phyloP scores from a whole-genome alignment of 2,888 invertebrate genomes.

The Ectemnius continuus region DNA sequence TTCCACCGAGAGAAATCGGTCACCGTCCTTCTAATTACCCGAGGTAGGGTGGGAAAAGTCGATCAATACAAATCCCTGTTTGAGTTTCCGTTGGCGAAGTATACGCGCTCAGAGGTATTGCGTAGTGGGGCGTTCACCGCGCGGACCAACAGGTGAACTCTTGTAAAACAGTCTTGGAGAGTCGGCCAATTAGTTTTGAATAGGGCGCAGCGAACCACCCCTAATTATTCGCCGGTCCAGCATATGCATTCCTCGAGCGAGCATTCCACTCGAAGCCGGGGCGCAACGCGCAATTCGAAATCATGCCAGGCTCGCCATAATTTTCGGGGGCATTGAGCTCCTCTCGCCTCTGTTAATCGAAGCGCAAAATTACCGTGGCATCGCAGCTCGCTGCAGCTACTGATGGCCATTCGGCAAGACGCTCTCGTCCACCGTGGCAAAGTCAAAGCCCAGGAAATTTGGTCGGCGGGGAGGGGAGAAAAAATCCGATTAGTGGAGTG shows the following conservation, averaged over 20 bases:
- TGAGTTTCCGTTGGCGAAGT: too few relatives aligned
- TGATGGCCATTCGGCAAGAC: neutral
- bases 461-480: neutral
- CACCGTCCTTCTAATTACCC: conserved; percentile 11
- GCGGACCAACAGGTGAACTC: neutral
- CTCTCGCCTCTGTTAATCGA: neutral
- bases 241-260: neutral
- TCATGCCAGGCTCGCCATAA: neutral
- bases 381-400: neutral
- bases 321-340: too few relatives aligned
- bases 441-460: neutral
- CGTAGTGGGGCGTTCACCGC: too few relatives aligned
- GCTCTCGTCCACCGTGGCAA: neutral
- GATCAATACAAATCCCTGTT: neutral
- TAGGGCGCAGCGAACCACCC: neutral
- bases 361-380: conserved; percentile 2
- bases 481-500: neutral
- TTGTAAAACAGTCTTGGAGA: neutral
- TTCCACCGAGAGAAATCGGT: conserved; percentile 5
- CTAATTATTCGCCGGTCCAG: neutral
- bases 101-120: too few relatives aligned
- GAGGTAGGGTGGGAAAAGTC: neutral
- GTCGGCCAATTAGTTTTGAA: conserved; percentile 3
- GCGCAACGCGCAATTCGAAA: neutral
- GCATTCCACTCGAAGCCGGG: neutral